These are phyloP conservation scores for Hephaestus fuliginosus DNA, from an alignment of 2,797 vertebrate genomes.

Conservation along the genomic window DNA sequence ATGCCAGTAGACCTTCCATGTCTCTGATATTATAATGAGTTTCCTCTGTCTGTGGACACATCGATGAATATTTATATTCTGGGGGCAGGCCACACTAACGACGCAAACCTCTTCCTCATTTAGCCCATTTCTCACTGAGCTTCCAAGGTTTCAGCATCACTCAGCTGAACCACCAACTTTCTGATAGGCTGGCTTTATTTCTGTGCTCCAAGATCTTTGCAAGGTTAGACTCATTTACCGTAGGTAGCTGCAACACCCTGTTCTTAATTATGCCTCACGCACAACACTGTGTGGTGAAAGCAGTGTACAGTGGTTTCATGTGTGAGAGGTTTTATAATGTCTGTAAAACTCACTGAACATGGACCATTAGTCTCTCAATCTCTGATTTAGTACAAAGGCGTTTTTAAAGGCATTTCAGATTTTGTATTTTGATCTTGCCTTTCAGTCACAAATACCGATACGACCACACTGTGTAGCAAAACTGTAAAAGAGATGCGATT, in stretches of 20 bases:
- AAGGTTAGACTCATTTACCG: neutral
- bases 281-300: neutral
- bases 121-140: slow-evolving; percentile 23
- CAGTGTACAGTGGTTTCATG: slow-evolving; percentile 1
- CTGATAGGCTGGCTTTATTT: slow-evolving; percentile 13
- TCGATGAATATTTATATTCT: slow-evolving; percentile 60
- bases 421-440: neutral
- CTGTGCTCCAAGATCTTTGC: neutral
- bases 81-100: slow-evolving; percentile 21
- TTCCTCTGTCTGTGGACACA: slow-evolving; percentile 43
- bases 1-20: slow-evolving; percentile 19
- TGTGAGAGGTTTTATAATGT: slow-evolving; percentile 2
- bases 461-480: neutral
- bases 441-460: neutral
- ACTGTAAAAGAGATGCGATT: neutral
- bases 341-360: neutral
- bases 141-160: slow-evolving; percentile 11
- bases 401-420: neutral
- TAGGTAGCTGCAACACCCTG: slow-evolving; percentile 4
- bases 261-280: slow-evolving; percentile 24
- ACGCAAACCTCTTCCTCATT: slow-evolving; percentile 38
- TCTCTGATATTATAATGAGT: slow-evolving; percentile 58
- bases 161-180: slow-evolving; percentile 12
- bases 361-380: neutral
- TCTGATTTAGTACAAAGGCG: neutral